Percentiles rank a stretch among this genome's conserved stretches.
Evolutionary conservation across 2,888 invertebrate genomes (phyloP).

Genomic region (Linnaemya vulpina): DNA sequence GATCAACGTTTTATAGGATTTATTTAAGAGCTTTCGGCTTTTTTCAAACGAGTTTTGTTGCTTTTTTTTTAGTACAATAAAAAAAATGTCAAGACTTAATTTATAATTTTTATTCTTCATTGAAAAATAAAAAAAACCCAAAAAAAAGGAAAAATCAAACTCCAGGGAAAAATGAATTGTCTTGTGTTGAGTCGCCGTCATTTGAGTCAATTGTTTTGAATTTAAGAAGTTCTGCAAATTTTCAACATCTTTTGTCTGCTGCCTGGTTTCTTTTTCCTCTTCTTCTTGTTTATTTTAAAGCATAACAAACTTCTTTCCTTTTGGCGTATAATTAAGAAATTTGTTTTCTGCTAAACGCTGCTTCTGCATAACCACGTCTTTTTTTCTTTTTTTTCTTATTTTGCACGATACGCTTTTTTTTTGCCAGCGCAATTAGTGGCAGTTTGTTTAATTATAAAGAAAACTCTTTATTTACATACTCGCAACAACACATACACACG

Average conservation of each 20-base stretch:
- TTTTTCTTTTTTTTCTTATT: not conserved
- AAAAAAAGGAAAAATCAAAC: not conserved
- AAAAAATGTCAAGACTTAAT: not conserved
- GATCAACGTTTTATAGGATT: too few species aligned
- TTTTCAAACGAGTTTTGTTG: too few species aligned
- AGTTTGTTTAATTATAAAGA: slow-evolving; percentile 56
- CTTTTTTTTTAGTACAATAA: not conserved
- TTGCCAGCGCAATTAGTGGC: slow-evolving; percentile 50
- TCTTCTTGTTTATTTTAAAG: not conserved
- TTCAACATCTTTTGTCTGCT: not conserved
- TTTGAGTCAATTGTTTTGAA: slow-evolving; percentile 8
- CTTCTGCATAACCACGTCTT: not conserved
- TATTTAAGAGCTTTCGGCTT: too few species aligned
- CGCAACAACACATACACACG: not conserved
- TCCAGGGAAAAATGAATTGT: not conserved
- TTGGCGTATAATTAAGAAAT: slow-evolving; percentile 55
- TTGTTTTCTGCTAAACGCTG: slow-evolving; percentile 9
- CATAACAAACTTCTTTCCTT: slow-evolving; percentile 26
- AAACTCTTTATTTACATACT: slow-evolving; percentile 39
- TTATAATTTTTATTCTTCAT: not conserved
- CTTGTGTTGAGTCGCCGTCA: not conserved
- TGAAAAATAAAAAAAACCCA: not conserved
- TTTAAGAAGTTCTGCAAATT: not conserved
- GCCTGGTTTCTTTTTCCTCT: too few species aligned
- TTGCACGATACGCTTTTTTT: not conserved